These are phyloP conservation scores for Amphiprion percula DNA, from an alignment of 2,113 vertebrate species.

Conservation along the genomic window DNA sequence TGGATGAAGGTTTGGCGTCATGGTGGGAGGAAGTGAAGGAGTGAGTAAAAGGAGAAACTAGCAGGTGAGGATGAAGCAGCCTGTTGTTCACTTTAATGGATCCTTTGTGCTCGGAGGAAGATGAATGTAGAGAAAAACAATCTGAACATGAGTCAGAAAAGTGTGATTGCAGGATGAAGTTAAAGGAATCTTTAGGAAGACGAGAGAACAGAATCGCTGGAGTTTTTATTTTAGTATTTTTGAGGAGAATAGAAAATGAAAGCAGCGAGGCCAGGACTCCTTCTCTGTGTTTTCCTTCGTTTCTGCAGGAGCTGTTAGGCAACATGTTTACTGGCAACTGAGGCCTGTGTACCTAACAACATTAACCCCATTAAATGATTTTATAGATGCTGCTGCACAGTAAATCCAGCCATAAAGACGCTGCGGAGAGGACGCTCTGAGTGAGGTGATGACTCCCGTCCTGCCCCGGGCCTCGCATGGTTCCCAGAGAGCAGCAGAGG, in stretches of 20 bases:
- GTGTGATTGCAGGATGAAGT: neutral
- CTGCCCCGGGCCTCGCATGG: slow-evolving; percentile 65
- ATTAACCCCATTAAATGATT: slow-evolving; percentile 82
- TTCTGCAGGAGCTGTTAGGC: slow-evolving; percentile 51
- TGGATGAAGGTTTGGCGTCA: slow-evolving; percentile 27
- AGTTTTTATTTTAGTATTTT: neutral
- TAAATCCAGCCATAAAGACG: slow-evolving; percentile 78
- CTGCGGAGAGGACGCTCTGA: slow-evolving; percentile 64
- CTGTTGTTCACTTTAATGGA: neutral
- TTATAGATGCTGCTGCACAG: slow-evolving; percentile 78
- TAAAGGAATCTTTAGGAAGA: neutral
- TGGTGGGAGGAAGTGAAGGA: slow-evolving; percentile 11
- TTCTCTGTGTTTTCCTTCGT: neutral
- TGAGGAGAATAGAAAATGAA: slow-evolving; percentile 13
- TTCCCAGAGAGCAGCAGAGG: slow-evolving; percentile 42
- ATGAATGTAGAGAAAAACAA: neutral
- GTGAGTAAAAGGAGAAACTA: slow-evolving; percentile 6
- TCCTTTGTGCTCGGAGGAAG: neutral
- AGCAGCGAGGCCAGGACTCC: slow-evolving; percentile 5
- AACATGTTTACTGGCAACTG: slow-evolving; percentile 85
- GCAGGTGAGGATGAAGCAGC: slow-evolving; percentile 4
- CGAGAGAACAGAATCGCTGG: neutral
- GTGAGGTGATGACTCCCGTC: slow-evolving; percentile 73
- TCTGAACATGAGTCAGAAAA: neutral
- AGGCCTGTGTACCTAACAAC: slow-evolving; percentile 83